Base-by-base conservation (phyloP, 1,140 invertebrate genomes). In the Mizuhopecten yessoensis region DNA sequence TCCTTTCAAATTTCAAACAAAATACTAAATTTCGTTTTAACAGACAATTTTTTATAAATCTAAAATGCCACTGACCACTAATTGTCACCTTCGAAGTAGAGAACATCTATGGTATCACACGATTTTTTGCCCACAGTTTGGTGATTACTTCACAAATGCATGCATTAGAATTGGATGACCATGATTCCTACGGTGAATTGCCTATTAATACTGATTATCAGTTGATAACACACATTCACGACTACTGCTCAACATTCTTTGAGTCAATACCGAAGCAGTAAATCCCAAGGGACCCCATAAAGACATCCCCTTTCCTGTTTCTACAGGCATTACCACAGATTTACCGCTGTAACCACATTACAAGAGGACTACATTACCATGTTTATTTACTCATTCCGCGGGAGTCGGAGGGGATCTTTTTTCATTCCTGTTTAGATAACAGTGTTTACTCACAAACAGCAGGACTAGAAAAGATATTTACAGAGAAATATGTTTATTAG, bases 181-280 rank as follows among this genome's bases (percentile, higher is more conserved):
- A 75, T 23, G 57, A 29, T 75, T 75, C 57, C 57, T 75, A n/a
- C 3, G 17, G 23, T 17, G 57, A 75, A 75, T 75, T 75, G 57
- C 57, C 57, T n/a, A 75, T 75, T 75, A 75, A n/a, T 29, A 75
- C 57, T 75, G 57, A 75, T 75, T 75, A 75, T 29, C 57, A 75
- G 11, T 29, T 0, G n/a, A 75, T n/a, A 75, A n/a, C 9, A 75
- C 23, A n/a, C 7, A 75, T 75, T 75, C 57, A 75, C 29, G 57
- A 75, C 57, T 29, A 75, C 29, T 75, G 29, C 57, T 29, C 3
- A n/a, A n/a, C 29, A 75, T 75, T 75, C n/a, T 29, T 75, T 23
- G 57, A 75, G 57, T 75, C 57, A n/a, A 75, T 75, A 75, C 5
- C 29, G 5, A 5, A 9, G n/a, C n/a, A 75, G 0, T 75, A 29